Conservation (phyloP, 2,797 vertebrate genomes). For the Octomys mimax region DNA sequence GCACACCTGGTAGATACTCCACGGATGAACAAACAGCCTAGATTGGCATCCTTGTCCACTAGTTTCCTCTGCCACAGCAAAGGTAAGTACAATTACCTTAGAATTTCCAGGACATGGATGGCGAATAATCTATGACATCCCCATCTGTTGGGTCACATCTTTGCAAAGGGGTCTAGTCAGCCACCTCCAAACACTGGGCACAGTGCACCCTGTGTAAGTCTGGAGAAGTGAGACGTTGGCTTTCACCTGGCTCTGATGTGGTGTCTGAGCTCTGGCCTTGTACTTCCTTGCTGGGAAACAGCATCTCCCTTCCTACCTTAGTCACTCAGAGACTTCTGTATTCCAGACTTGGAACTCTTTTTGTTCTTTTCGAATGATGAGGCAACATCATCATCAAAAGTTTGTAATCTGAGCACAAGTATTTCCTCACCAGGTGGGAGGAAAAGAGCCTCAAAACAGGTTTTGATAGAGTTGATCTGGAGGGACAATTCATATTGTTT, state of each 20-base stretch:
- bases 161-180: neutral
- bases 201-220: neutral
- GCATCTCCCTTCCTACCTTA: neutral
- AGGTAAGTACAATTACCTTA: neutral
- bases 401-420: neutral
- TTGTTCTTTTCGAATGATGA: slow-evolving; percentile 1
- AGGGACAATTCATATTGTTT: neutral
- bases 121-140: neutral
- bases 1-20: neutral
- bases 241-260: neutral
- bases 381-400: neutral
- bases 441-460: neutral
- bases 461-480: neutral
- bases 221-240: neutral
- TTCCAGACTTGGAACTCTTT: neutral
- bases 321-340: neutral
- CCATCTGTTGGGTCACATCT: neutral
- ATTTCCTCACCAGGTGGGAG: neutral
- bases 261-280: neutral
- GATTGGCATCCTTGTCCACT: neutral
- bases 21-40: neutral
- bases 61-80: neutral
- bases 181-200: neutral
- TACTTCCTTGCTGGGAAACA: neutral
- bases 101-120: neutral